These are phyloP conservation scores for Aporophyla lueneburgensis DNA, from an alignment of 2,888 invertebrate genomes.

Conservation along the genomic window DNA sequence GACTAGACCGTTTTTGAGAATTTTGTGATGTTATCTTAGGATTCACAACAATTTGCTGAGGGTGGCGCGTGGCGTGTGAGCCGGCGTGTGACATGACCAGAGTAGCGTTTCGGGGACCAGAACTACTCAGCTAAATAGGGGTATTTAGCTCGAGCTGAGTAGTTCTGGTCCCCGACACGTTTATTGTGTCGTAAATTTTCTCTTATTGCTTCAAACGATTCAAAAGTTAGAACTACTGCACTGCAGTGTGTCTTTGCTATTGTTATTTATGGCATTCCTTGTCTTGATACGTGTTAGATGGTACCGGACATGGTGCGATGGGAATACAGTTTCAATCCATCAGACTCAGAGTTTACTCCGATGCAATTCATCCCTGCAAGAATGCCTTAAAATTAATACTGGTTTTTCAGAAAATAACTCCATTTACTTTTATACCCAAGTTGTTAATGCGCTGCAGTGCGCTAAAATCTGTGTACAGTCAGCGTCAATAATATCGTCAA, in stretches of 20 bases:
- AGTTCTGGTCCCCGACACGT: constrained; percentile 51
- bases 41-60: constrained; percentile 60
- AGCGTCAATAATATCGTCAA: no score
- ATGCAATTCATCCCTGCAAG: background rate
- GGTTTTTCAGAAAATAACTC: no score
- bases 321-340: background rate
- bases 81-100: constrained; percentile 56
- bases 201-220: constrained; percentile 54
- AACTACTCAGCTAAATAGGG: no score
- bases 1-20: constrained; percentile 49
- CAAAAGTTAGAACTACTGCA: constrained; percentile 53
- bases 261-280: constrained; percentile 40
- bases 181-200: constrained; percentile 61
- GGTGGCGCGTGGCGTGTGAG: constrained; percentile 26
- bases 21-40: constrained; percentile 63
- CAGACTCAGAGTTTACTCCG: background rate
- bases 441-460: no score
- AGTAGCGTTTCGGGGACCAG: constrained; percentile 34
- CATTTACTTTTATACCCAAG: no score
- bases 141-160: no score
- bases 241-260: constrained; percentile 40
- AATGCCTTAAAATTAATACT: background rate
- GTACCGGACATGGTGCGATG: background rate
- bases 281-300: constrained; percentile 15
- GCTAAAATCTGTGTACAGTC: no score